Evolutionary conservation across 2,888 invertebrate genomes (phyloP).

Genomic region (Antheraea assamensis): DNA sequence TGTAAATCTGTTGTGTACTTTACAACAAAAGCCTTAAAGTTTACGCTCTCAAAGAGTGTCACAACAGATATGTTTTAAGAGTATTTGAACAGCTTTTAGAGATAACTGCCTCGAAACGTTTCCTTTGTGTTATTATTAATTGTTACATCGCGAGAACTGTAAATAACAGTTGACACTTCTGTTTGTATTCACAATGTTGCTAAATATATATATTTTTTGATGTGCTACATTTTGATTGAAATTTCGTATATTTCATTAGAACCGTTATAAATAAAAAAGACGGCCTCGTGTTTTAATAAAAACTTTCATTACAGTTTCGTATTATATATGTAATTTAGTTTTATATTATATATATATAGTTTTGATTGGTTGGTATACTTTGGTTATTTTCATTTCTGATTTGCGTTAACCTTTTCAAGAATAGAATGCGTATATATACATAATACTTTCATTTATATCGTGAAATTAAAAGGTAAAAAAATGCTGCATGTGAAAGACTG

Average conservation of each 20-base stretch:
- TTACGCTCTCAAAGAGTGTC: constrained; percentile 35
- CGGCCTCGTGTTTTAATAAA: too few relatives aligned
- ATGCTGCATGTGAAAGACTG: too few relatives aligned
- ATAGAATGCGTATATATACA: too few relatives aligned
- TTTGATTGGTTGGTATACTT: too few relatives aligned
- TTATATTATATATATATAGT: too few relatives aligned
- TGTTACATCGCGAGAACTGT: constrained; percentile 57
- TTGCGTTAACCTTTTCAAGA: too few relatives aligned
- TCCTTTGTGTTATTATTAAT: constrained; percentile 73
- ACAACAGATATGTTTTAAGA: constrained; percentile 61
- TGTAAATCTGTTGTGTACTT: constrained; percentile 30
- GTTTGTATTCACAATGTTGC: constrained; percentile 51
- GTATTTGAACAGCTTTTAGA: constrained; percentile 74
- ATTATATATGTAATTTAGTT: too few relatives aligned
- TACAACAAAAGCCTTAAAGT: constrained; percentile 37
- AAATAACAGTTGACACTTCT: constrained; percentile 54
- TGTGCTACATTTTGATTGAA: not conserved
- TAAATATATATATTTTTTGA: constrained; percentile 47
- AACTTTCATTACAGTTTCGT: too few relatives aligned
- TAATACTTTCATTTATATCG: too few relatives aligned
- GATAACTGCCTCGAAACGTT: constrained; percentile 71
- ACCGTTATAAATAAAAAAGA: too few relatives aligned
- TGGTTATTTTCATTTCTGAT: too few relatives aligned
- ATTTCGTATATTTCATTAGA: not conserved
- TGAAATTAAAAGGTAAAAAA: too few relatives aligned